Evolutionary conservation across 2,797 vertebrate genomes (phyloP).

Genomic region (Sebastes ruberrimus): DNA sequence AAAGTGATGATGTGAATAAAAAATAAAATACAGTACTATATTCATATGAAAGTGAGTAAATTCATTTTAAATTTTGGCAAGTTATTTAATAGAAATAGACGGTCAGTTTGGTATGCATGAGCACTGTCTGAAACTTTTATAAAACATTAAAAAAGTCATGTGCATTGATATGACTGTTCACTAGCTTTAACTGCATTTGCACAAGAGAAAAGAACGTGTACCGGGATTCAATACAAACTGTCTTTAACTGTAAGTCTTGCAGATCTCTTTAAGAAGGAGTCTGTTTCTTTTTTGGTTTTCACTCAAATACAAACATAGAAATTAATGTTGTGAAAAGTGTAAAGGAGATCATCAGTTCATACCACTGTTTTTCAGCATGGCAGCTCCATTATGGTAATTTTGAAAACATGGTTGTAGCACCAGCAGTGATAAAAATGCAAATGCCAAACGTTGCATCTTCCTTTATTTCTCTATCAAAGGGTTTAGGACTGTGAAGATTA

Average conservation of each 20-base stretch:
- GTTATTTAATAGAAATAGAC: not conserved
- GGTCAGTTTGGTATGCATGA: not conserved
- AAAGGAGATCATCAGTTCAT: constrained; percentile 12
- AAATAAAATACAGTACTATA: too few species aligned
- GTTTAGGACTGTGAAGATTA: not conserved
- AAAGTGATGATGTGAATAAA: too few species aligned
- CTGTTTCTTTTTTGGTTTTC: not conserved
- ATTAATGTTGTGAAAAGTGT: not conserved
- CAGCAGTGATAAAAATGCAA: constrained; percentile 9
- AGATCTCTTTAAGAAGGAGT: not conserved
- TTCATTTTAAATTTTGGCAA: not conserved
- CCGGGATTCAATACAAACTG: not conserved
- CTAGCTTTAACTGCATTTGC: not conserved
- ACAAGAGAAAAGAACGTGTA: not conserved
- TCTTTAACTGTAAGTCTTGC: not conserved
- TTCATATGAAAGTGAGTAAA: too few species aligned
- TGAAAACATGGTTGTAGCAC: not conserved
- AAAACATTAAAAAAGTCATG: not conserved
- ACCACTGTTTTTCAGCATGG: constrained; percentile 11
- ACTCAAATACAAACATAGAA: not conserved
- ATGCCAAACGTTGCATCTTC: not conserved
- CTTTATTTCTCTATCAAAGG: constrained; percentile 3
- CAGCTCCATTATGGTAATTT: constrained; percentile 20
- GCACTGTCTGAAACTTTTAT: not conserved
- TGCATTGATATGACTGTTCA: not conserved